Conservation (phyloP, 2,888 invertebrate species). For the Rapana venosa region DNA sequence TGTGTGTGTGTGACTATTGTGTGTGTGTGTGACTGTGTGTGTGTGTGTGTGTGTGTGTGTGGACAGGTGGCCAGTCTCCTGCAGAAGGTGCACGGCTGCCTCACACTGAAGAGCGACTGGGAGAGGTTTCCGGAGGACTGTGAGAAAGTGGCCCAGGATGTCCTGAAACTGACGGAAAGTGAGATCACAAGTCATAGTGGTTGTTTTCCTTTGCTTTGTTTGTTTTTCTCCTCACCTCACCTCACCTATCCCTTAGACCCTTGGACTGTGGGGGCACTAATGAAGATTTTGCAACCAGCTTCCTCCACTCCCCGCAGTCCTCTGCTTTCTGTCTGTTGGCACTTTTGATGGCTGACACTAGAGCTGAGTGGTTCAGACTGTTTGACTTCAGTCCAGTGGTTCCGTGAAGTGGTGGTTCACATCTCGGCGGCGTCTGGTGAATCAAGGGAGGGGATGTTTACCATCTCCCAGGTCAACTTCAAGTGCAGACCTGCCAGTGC, state of each 20-base stretch:
- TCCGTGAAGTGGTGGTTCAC: neutral
- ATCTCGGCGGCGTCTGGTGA: neutral
- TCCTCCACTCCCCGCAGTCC: too few species aligned
- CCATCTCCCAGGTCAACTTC: too few species aligned
- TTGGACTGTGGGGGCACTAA: too few species aligned
- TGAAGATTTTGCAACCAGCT: too few species aligned
- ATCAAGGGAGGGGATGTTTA: too few species aligned
- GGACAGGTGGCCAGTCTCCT: conserved; percentile 82
- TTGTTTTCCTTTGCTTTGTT: neutral
- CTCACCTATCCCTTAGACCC: too few species aligned
- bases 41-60: neutral
- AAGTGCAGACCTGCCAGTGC: too few species aligned
- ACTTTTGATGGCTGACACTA: neutral
- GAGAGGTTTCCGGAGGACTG: conserved; percentile 80
- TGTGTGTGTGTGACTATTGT: too few species aligned
- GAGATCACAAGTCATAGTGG: neutral
- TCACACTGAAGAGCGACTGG: conserved; percentile 84
- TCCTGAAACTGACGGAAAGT: conserved; percentile 67
- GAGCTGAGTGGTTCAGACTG: too few species aligned
- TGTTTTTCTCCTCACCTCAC: neutral
- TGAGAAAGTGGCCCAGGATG: conserved; percentile 80
- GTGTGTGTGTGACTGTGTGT: too few species aligned
- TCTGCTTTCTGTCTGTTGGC: neutral
- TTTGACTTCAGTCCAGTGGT: neutral
- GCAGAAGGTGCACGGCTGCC: conserved; percentile 86